A percentile compares a stretch with the other conserved stretches of the same genome.
phyloP scores from a whole-genome alignment of 2,888 invertebrate species.

The Hoplodrina blanda region DNA sequence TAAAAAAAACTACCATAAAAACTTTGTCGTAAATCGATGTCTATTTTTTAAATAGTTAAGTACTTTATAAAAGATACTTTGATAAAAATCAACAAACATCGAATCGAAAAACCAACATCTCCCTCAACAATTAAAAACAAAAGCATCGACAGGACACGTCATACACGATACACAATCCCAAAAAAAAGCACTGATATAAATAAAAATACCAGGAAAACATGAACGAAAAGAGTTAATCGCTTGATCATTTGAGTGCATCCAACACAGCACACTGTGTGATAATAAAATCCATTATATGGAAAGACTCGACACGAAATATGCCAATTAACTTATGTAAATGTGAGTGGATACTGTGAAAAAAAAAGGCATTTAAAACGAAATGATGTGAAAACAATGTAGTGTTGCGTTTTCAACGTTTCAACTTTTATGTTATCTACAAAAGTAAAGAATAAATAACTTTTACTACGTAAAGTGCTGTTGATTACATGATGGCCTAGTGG shows the following conservation, averaged over 20 bases:
- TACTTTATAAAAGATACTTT: too few species aligned
- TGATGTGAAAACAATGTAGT: conserved; percentile 41
- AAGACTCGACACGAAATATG: conserved; percentile 63
- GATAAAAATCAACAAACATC: too few species aligned
- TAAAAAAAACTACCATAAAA: too few species aligned
- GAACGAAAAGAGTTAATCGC: conserved; percentile 47
- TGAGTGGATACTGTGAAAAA: conserved; percentile 45
- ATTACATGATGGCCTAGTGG: too few species aligned
- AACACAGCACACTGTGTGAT: conserved; percentile 40
- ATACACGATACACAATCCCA: background rate
- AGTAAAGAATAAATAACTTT: background rate
- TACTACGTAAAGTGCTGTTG: too few species aligned
- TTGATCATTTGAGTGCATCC: conserved; percentile 58
- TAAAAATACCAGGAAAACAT: conserved; percentile 22
- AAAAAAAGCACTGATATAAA: conserved; percentile 1
- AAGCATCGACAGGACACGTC: conserved; percentile 1
- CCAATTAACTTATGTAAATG: conserved; percentile 66
- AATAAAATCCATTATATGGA: conserved; percentile 65
- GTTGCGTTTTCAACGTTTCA: conserved; percentile 31
- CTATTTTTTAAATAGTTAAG: too few species aligned
- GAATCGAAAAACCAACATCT: background rate
- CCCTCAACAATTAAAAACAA: conserved; percentile 2
- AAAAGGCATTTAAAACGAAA: conserved; percentile 42
- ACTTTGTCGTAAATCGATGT: too few species aligned
- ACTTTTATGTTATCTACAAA: conserved; percentile 21